These are phyloP conservation scores for Spicauda simplicius DNA, from an alignment of 2,888 invertebrate species.

Conservation along the genomic window DNA sequence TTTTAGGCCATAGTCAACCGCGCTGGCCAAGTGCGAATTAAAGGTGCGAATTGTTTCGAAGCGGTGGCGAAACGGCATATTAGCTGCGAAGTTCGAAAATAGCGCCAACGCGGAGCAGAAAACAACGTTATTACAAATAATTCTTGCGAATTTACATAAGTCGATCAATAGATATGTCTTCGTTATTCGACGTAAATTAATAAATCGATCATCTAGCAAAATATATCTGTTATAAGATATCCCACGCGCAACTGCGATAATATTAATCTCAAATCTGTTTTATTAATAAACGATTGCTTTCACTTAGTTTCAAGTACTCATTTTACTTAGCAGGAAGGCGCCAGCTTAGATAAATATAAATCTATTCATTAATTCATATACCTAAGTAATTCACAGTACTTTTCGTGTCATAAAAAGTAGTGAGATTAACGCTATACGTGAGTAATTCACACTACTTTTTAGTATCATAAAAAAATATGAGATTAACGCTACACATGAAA, in stretches of 20 bases:
- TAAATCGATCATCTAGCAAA: constrained; percentile 31
- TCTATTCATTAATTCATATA: constrained; percentile 1
- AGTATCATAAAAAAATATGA: no score
- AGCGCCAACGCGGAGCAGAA: no score
- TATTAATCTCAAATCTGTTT: constrained; percentile 32
- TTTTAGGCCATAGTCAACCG: no score
- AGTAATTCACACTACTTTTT: no score
- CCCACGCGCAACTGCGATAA: constrained; percentile 33
- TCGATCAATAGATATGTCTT: constrained; percentile 24
- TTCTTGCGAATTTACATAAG: constrained; percentile 9
- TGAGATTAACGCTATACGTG: no score
- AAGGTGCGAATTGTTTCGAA: no score
- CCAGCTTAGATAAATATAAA: constrained; percentile 18
- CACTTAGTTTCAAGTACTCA: constrained; percentile 27
- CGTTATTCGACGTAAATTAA: constrained; percentile 23
- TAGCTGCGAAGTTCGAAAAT: no score
- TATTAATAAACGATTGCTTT: constrained; percentile 36
- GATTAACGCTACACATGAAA: no score
- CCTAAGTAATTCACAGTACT: no score
- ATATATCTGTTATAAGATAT: constrained; percentile 33
- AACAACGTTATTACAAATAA: background rate
- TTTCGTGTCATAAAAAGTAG: no score
- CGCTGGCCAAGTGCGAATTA: no score
- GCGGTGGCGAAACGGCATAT: no score
- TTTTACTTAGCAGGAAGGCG: constrained; percentile 27